Evolutionary conservation across 2,113 vertebrate species (phyloP), one percentile per base, ranked within the genome.

Genomic region (Morone saxatilis): DNA sequence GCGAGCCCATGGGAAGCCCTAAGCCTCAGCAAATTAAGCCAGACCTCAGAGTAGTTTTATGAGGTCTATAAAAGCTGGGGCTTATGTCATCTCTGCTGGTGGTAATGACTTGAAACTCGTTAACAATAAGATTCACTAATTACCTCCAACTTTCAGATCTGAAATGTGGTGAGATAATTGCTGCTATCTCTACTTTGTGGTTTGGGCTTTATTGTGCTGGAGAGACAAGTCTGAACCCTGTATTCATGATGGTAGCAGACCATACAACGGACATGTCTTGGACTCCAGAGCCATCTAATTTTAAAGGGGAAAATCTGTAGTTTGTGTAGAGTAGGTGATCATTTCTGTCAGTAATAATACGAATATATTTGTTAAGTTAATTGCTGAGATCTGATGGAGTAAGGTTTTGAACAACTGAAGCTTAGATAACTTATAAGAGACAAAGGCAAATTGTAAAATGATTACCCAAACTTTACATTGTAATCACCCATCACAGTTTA

Each of bases 81-180:
- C 78, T 85, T 84, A 80, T 91, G 83, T 91, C 77, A 89, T 90
- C 90, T 90, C 89, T 86, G 77, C 84, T 53, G 88, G 85, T 88
- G 92, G 93, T 89, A 89, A 93, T 87, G 86, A 88, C 89, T 85
- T 66, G 48, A 88, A 74, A 76, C 81, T 90, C 57, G 88, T 91
- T 91, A 93, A 88, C 31, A 50, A 83, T 84, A 57, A 62, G 74
- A 88, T 86, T 66, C 82, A 83, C 90, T 93, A 92, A 92, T 94
- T 91, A 85, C 85, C 67, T 69, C 50, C 67, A 80, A 85, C 78
- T 80, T 89, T 86, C 57, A 72, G 62, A 83, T 85, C 71, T 91
- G 94, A 96, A 84, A 84, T 57, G 81, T 0, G 70, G 80, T 68
- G 73, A 61, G 71, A 25, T 91, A 90, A 88, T 82, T 83, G 78